A percentile compares a stretch with the other conserved stretches of the same genome.
These are phyloP conservation scores for Alfaro cultratus DNA, from an alignment of 2,797 vertebrate genomes.

Conservation along the genomic window DNA sequence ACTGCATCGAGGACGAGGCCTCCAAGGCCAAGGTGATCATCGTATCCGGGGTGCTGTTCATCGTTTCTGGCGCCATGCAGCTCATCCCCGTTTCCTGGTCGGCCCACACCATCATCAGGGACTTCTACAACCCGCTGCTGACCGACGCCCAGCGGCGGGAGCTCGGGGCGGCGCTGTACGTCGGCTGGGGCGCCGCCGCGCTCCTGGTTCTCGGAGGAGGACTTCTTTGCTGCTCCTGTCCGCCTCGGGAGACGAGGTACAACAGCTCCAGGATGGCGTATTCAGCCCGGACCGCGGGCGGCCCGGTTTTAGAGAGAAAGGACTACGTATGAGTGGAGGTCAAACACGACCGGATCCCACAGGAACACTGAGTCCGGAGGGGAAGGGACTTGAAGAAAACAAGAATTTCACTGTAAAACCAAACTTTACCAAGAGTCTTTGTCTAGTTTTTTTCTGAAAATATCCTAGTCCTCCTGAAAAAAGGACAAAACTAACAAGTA, in stretches of 20 bases:
- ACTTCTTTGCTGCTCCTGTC: constrained; percentile 93
- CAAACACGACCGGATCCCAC: not conserved
- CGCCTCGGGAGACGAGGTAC: constrained; percentile 88
- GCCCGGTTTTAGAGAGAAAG: constrained; percentile 88
- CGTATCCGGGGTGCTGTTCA: constrained; percentile 88
- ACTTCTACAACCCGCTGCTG: constrained; percentile 92
- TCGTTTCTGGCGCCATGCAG: constrained; percentile 87
- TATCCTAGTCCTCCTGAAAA: no score
- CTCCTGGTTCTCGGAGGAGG: constrained; percentile 89
- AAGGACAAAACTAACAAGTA: no score
- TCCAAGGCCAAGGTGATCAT: constrained; percentile 95
- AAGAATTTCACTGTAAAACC: constrained; percentile 9
- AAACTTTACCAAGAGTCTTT: no score
- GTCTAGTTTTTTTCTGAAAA: no score
- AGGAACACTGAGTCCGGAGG: not conserved
- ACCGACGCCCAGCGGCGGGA: constrained; percentile 87
- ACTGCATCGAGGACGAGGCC: constrained; percentile 91
- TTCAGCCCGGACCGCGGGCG: constrained; percentile 83
- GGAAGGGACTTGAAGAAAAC: constrained; percentile 10
- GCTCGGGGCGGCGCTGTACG: constrained; percentile 89
- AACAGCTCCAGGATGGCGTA: constrained; percentile 85
- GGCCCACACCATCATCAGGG: constrained; percentile 91
- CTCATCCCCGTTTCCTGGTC: constrained; percentile 94
- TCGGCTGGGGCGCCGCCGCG: constrained; percentile 89
- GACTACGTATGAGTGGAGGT: constrained; percentile 87